Evolutionary conservation across 2,888 invertebrate species (phyloP).

Genomic region (Epsilonema sp.): DNA sequence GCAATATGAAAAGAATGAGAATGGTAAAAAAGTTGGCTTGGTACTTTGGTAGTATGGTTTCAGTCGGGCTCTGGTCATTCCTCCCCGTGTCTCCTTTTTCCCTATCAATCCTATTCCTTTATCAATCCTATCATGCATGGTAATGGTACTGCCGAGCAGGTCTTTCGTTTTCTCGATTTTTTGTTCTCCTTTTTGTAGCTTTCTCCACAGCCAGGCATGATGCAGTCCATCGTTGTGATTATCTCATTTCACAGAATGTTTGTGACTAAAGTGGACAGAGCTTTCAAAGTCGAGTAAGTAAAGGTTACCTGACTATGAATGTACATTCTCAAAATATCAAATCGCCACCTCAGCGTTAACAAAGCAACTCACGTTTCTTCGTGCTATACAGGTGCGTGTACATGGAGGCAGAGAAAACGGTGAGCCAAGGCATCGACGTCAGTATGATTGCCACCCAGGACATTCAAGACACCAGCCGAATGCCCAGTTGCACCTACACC

Average conservation of each 20-base stretch:
- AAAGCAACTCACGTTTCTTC: no score
- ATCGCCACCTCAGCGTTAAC: no score
- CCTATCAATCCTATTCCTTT: no score
- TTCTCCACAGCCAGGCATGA: slow-evolving; percentile 8
- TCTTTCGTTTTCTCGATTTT: no score
- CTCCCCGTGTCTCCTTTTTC: no score
- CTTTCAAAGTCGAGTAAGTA: slow-evolving; percentile 7
- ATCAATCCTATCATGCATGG: no score
- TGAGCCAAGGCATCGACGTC: slow-evolving; percentile 1
- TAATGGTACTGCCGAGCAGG: no score
- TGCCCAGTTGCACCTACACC: slow-evolving; percentile 9
- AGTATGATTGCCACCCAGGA: slow-evolving; percentile 8
- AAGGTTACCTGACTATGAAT: no score
- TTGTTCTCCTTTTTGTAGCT: slow-evolving; percentile 7
- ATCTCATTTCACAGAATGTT: slow-evolving; percentile 9
- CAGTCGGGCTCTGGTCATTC: no score
- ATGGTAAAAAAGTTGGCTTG: slow-evolving; percentile 7
- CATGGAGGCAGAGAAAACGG: slow-evolving; percentile 9
- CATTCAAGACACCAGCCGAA: slow-evolving; percentile 5
- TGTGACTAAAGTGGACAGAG: slow-evolving; percentile 10
- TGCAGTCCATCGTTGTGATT: slow-evolving; percentile 8
- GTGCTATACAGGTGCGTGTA: no score
- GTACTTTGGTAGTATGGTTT: no score
- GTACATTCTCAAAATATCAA: no score
- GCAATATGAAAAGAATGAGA: slow-evolving; percentile 9